Evolutionary conservation across 2,113 vertebrate genomes (phyloP).

Genomic region (Hypanus sabinus): DNA sequence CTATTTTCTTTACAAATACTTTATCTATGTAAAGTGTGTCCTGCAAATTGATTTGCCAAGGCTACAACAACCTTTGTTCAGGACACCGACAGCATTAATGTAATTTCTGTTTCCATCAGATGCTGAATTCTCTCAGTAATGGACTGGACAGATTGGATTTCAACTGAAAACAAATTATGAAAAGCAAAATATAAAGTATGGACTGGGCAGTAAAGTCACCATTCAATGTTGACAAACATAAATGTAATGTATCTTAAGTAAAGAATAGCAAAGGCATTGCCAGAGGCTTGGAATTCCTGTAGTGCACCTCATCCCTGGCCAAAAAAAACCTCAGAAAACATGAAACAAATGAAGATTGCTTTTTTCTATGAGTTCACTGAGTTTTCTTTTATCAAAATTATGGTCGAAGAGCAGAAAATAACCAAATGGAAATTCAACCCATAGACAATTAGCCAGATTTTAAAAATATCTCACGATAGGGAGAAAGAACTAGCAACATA

Average conservation of each 20-base stretch:
- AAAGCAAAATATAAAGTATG: not conserved
- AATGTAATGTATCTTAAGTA: not conserved
- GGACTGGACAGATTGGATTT: not conserved
- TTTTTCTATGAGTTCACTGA: not conserved
- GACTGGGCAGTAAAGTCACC: not conserved
- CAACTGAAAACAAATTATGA: not conserved
- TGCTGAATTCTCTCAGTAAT: not conserved
- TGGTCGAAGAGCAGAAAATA: not conserved
- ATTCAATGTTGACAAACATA: not conserved
- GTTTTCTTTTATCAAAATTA: not conserved
- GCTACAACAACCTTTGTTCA: not conserved
- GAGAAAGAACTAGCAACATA: not conserved
- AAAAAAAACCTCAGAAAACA: not conserved
- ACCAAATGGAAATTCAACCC: not conserved
- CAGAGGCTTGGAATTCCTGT: not conserved
- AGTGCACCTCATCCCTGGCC: not conserved
- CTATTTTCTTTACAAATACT: not conserved
- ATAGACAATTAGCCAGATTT: no score
- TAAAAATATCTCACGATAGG: not conserved
- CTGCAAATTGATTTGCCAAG: not conserved
- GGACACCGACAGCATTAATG: no score
- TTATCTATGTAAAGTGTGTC: not conserved
- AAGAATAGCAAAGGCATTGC: not conserved
- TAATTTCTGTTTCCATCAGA: constrained; percentile 1
- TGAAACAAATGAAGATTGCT: not conserved